Conservation (phyloP, 2,888 invertebrate species). For the Hydroisotoma schaefferi region DNA sequence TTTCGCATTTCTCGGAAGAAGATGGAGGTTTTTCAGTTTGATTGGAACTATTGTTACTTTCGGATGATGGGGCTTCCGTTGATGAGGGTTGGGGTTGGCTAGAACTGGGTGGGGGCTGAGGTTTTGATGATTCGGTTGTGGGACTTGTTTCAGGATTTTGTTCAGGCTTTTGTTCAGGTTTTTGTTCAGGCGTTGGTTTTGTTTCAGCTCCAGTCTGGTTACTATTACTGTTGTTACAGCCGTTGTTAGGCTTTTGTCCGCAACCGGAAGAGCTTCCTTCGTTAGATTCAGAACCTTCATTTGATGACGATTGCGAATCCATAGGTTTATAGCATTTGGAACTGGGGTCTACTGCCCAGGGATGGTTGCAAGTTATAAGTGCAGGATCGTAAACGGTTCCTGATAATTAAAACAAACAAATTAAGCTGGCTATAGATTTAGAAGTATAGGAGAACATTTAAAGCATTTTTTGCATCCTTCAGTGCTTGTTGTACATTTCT, state of each 20-base stretch:
- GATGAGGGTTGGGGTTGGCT: background rate
- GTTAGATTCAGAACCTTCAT: background rate
- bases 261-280: background rate
- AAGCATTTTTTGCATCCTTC: no score
- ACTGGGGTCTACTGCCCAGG: conserved; percentile 37
- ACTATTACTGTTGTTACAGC: background rate
- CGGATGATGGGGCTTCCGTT: background rate
- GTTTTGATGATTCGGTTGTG: background rate
- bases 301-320: background rate
- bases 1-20: conserved; percentile 18
- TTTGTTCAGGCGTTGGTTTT: background rate
- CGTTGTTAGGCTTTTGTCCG: background rate
- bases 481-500: no score
- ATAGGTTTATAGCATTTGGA: conserved; percentile 31
- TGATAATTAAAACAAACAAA: no score
- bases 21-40: conserved; percentile 18
- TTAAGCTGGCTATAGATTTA: no score
- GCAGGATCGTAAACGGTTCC: conserved; percentile 45
- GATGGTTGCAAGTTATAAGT: conserved; percentile 38
- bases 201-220: background rate
- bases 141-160: no score
- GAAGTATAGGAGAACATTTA: no score
- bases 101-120: background rate
- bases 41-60: background rate
- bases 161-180: background rate